Percentiles rank a stretch among this genome's conserved stretches.
Evolutionary conservation across 2,113 vertebrate genomes (phyloP).

Genomic region (Phycodurus eques): DNA sequence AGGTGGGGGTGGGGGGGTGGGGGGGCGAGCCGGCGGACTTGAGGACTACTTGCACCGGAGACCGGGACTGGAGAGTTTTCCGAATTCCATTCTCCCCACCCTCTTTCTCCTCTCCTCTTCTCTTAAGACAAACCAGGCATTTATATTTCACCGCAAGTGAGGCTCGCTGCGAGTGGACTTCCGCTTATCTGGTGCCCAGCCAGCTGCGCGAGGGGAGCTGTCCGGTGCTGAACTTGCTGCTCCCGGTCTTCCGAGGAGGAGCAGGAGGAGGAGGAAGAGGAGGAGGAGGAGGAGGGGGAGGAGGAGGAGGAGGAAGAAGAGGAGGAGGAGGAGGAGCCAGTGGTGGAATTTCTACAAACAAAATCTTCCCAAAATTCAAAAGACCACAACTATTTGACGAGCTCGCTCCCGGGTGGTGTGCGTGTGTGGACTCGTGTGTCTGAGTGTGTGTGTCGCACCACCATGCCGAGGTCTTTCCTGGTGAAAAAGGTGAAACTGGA

Average conservation of each 20-base stretch:
- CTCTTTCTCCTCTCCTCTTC: slow-evolving; percentile 28
- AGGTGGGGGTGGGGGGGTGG: slow-evolving; percentile 33
- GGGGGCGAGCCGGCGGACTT: slow-evolving; percentile 10
- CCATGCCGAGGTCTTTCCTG: slow-evolving; percentile 95
- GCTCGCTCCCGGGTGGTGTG: neutral
- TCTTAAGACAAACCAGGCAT: slow-evolving; percentile 20
- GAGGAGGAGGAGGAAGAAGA: no score
- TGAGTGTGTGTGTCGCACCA: slow-evolving; percentile 50
- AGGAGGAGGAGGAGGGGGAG: no score
- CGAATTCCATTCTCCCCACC: slow-evolving; percentile 24
- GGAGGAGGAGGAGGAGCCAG: slow-evolving; percentile 28
- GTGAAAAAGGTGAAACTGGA: slow-evolving; percentile 96
- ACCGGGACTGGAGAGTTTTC: slow-evolving; percentile 36
- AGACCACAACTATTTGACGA: neutral
- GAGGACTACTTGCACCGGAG: slow-evolving; percentile 40
- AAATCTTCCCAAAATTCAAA: neutral
- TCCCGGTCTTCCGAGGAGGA: slow-evolving; percentile 49
- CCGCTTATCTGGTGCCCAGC: slow-evolving; percentile 22
- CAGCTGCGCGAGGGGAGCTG: slow-evolving; percentile 67
- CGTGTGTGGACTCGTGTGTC: slow-evolving; percentile 23
- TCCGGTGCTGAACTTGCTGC: slow-evolving; percentile 83
- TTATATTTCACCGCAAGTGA: slow-evolving; percentile 14
- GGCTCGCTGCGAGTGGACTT: neutral
- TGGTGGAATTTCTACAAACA: slow-evolving; percentile 17
- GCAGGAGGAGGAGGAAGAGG: neutral